phyloP scores from a whole-genome alignment of 2,888 invertebrate genomes.

The Epinotia ramella region DNA sequence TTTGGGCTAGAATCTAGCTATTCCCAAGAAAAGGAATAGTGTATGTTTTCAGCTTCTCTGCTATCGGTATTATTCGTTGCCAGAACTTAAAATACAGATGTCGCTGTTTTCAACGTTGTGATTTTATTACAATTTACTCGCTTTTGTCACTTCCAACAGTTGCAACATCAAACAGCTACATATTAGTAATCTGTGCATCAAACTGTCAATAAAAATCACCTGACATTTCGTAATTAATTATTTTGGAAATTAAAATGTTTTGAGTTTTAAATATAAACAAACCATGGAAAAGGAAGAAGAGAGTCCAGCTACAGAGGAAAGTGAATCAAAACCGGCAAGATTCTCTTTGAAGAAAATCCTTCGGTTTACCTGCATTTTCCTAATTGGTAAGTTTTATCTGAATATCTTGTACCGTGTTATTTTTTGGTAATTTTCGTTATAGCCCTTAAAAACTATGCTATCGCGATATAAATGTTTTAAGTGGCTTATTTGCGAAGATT shows the following conservation, averaged over 20 bases:
- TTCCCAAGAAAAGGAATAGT: no score
- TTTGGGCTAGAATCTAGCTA: no score
- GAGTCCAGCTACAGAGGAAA: neutral
- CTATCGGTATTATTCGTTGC: neutral
- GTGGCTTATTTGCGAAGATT: neutral
- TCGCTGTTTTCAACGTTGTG: neutral
- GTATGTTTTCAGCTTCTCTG: no score
- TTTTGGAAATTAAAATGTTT: slow-evolving; percentile 13
- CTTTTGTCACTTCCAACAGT: neutral
- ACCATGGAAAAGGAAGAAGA: slow-evolving; percentile 16
- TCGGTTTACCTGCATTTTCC: neutral
- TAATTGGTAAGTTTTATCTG: slow-evolving; percentile 10
- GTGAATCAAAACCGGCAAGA: neutral
- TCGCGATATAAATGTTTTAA: no score
- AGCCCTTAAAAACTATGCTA: no score
- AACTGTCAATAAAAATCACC: slow-evolving; percentile 27
- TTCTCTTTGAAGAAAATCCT: neutral
- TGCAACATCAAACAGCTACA: neutral
- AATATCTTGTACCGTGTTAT: neutral
- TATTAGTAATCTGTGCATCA: no score
- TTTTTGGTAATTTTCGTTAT: no score
- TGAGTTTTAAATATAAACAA: slow-evolving; percentile 2
- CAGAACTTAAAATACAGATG: neutral
- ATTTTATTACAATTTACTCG: neutral
- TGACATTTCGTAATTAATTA: slow-evolving; percentile 29